Percentiles rank a stretch among this genome's conserved stretches.
These are phyloP conservation scores for Anoncus sp. DNA, from an alignment of 2,888 invertebrate genomes.

Conservation along the genomic window DNA sequence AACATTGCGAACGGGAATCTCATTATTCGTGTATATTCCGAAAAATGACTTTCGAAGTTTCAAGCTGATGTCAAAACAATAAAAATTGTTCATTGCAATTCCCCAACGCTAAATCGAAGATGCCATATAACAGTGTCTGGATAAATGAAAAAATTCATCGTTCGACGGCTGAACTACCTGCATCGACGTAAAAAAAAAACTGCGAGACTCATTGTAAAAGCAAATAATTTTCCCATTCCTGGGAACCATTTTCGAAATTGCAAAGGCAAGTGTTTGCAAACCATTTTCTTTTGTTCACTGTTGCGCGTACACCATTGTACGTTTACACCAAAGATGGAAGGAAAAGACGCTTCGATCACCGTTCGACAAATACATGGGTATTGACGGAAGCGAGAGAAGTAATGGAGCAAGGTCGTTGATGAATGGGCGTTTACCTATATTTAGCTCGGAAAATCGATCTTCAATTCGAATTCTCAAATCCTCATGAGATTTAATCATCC, in stretches of 20 bases:
- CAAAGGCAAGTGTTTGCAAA: not conserved
- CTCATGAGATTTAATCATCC: not conserved
- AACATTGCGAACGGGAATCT: not conserved
- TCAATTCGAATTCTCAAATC: not conserved
- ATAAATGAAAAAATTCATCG: not conserved
- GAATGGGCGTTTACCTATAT: conserved; percentile 9
- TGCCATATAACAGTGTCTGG: not conserved
- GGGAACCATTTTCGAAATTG: too few species aligned
- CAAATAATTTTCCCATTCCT: not conserved
- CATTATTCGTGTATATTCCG: not conserved
- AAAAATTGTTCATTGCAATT: not conserved
- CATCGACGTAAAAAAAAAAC: not conserved
- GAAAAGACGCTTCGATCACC: conserved; percentile 19
- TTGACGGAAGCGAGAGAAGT: conserved; percentile 3
- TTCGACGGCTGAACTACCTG: not conserved
- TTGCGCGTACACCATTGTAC: not conserved
- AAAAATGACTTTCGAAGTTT: not conserved
- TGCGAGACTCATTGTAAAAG: not conserved
- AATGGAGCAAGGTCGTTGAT: not conserved
- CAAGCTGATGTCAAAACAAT: not conserved
- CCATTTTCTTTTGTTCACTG: not conserved
- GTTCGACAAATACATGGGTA: conserved; percentile 23
- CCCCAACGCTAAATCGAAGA: not conserved
- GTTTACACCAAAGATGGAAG: not conserved
- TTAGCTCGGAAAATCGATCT: not conserved